Evolutionary conservation across 1,140 invertebrate species (phyloP).

Genomic region (Drosophila biarmipes): DNA sequence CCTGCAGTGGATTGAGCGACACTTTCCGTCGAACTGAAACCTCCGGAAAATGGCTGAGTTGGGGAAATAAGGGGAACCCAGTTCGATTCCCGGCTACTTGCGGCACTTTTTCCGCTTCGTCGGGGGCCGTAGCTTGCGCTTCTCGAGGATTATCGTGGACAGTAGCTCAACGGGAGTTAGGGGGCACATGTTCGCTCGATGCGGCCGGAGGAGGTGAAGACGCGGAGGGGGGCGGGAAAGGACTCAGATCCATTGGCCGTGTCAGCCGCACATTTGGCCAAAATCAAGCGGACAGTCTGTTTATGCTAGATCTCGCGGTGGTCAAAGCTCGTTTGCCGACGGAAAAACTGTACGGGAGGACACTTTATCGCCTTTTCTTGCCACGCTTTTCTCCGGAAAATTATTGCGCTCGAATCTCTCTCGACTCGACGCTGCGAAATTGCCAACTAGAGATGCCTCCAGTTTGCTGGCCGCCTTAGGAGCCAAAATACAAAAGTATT

Average conservation of each 20-base stretch:
- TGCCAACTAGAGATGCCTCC: constrained; percentile 58
- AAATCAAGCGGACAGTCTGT: constrained; percentile 24
- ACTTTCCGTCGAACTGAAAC: constrained; percentile 46
- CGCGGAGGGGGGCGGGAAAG: constrained; percentile 34
- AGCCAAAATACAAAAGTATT: constrained; percentile 44
- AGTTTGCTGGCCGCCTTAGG: constrained; percentile 38
- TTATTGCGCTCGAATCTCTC: constrained; percentile 51
- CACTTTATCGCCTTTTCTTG: constrained; percentile 26
- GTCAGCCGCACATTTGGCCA: constrained; percentile 40
- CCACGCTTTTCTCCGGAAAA: constrained; percentile 36
- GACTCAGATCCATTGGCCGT: constrained; percentile 45
- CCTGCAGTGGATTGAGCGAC: constrained; percentile 27
- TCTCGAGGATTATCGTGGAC: constrained; percentile 76
- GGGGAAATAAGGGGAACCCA: constrained; percentile 2
- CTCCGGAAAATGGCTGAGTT: constrained; percentile 20
- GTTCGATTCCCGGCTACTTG: constrained; percentile 53
- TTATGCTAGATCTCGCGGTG: constrained; percentile 1
- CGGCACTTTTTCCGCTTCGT: constrained; percentile 80
- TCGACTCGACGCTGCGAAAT: constrained; percentile 54
- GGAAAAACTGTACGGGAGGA: constrained; percentile 27
- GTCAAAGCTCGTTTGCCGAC: constrained; percentile 39
- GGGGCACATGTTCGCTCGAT: constrained; percentile 76
- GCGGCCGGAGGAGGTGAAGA: constrained; percentile 25
- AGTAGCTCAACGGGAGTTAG: constrained; percentile 70
- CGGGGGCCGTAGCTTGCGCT: constrained; percentile 72